A percentile compares a stretch with the other conserved stretches of the same genome.
Evolutionary conservation across 2,888 invertebrate genomes (phyloP).

Genomic region (Lycocerus yunnanus): DNA sequence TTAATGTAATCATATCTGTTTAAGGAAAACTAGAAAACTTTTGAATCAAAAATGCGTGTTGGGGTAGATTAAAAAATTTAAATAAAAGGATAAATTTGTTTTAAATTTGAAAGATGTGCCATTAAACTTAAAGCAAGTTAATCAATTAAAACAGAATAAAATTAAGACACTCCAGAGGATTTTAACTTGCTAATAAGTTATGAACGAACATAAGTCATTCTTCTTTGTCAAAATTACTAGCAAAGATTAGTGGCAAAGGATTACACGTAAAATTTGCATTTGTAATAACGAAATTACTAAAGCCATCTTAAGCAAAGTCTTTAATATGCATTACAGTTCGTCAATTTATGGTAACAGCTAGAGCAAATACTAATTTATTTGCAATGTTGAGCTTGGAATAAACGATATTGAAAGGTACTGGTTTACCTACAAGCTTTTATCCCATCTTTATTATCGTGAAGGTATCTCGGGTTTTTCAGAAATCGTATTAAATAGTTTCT

Average conservation of each 20-base stretch:
- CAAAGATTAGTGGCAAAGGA: slow-evolving; percentile 17
- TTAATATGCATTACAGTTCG: slow-evolving; percentile 31
- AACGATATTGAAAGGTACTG: slow-evolving; percentile 24
- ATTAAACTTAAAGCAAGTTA: slow-evolving; percentile 5
- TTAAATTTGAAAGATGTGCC: not conserved
- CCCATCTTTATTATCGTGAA: slow-evolving; percentile 28
- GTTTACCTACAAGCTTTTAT: slow-evolving; percentile 31
- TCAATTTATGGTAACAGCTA: slow-evolving; percentile 29
- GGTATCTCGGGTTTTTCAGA: slow-evolving; percentile 21
- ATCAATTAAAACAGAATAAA: slow-evolving; percentile 18
- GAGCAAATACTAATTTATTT: slow-evolving; percentile 30
- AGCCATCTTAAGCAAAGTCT: slow-evolving; percentile 22
- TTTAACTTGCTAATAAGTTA: slow-evolving; percentile 23
- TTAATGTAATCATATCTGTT: slow-evolving; percentile 29
- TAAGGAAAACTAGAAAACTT: slow-evolving; percentile 20
- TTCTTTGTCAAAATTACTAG: slow-evolving; percentile 17
- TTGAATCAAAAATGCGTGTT: not conserved
- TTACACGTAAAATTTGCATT: slow-evolving; percentile 28
- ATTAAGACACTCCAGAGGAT: slow-evolving; percentile 11
- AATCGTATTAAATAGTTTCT: slow-evolving; percentile 19
- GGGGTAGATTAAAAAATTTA: not conserved
- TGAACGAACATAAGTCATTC: slow-evolving; percentile 15
- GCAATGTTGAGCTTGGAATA: slow-evolving; percentile 27
- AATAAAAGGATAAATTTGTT: not conserved
- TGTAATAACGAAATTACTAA: slow-evolving; percentile 28